Evolutionary conservation across 2,888 invertebrate genomes (phyloP), one percentile per base, ranked within the genome.

Genomic region (Cyclophora punctaria): DNA sequence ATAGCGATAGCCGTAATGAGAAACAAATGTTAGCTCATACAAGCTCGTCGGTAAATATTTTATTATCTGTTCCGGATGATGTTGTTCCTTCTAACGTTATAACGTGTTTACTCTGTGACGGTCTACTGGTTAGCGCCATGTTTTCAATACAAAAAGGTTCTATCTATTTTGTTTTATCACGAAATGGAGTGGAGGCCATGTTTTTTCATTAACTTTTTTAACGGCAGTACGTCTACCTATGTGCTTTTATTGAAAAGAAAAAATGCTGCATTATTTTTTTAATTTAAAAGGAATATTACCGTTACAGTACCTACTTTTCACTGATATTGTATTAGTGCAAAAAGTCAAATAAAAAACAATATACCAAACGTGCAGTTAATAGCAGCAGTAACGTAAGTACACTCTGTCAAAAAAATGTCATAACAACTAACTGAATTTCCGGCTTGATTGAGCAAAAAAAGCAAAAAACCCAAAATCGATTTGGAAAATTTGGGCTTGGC

Each of bases 11-110:
- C 53, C 51, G 51, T 73, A 73, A 78, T 77, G 77, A 76, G 74
- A 77, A 73, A 67, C 69, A 78, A 76, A 78, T 73, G 68, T 78
- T 76, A 52, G 67, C 65, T 69, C 63, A 53, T 64, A 64, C 66
- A 64, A 60, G 60, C 61, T 52, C 48, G 56, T 55, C 49, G 52
- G 68, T 67, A 72, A 75, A 74, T 66, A 69, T 66, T 64, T 47
- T 64, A 64, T 59, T 62, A 64, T 59, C 56, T 58, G 49, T 53
- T 52, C 59, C 46, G 61, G 57, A 67, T 63, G 60, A 60, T 57
- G 52, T 59, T 56, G 42, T 52, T 46, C 45, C 48, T 48, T 51
- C 43, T 47, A 43, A 37, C 37, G 45, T 33, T 44, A 34, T 45
- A 20, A 5, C 5, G 34, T 51, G 51, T 51, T 47, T 52, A 53